phyloP scores from a whole-genome alignment of 2,113 vertebrate genomes.

The Serilophus lunatus region DNA sequence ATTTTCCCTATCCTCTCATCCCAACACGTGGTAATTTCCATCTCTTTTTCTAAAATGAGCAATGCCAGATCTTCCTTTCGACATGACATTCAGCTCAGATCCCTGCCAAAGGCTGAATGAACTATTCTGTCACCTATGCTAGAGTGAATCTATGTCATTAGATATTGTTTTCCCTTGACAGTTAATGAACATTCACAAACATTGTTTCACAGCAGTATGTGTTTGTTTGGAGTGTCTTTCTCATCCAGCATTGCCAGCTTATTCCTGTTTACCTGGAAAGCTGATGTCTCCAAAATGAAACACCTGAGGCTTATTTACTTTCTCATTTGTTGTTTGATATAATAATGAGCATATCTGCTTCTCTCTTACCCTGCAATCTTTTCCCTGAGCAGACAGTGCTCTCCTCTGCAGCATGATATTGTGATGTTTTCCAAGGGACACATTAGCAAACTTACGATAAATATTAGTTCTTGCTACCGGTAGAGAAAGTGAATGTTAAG shows the following conservation, averaged over 20 bases:
- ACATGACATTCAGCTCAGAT: background rate
- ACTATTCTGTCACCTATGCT: background rate
- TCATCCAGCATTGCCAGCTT: background rate
- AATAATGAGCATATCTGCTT: background rate
- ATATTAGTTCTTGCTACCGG: background rate
- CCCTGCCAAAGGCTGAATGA: background rate
- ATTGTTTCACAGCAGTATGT: background rate
- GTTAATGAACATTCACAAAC: background rate
- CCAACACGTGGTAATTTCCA: background rate
- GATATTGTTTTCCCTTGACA: background rate
- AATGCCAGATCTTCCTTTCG: background rate
- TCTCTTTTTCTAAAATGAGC: conserved; percentile 19
- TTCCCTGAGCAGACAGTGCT: background rate
- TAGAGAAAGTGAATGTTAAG: background rate
- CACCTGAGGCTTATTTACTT: background rate
- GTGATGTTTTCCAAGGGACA: background rate
- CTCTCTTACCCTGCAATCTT: background rate
- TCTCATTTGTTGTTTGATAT: background rate
- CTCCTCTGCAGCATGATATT: background rate
- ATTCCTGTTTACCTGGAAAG: background rate
- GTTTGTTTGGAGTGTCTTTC: background rate
- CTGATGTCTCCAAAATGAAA: background rate
- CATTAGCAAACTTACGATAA: background rate
- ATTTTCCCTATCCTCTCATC: background rate
- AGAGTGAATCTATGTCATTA: background rate